phyloP scores from a whole-genome alignment of 1,140 invertebrate species.

The Pseudobourletiella spinata region DNA sequence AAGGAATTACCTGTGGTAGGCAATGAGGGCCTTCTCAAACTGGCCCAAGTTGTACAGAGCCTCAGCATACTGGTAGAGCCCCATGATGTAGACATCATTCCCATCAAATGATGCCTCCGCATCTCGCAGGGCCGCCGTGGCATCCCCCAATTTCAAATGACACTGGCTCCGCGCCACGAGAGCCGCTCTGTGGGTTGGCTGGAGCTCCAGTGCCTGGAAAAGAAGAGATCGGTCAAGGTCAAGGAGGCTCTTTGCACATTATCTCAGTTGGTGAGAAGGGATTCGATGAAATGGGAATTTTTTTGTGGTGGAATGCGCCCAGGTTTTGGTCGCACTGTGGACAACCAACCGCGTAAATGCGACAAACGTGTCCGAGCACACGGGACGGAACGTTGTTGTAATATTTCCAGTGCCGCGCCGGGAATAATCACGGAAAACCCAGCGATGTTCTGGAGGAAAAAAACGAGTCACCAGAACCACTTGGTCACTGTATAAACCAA shows the following conservation, averaged over 20 bases:
- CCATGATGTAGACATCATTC: conserved; percentile 44
- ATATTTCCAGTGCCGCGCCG: too few species aligned
- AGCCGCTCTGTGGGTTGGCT: conserved; percentile 71
- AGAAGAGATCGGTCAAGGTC: background rate
- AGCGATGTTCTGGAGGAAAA: too few species aligned
- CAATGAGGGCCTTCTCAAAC: conserved; percentile 86
- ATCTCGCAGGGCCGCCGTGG: conserved; percentile 69
- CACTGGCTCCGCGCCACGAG: conserved; percentile 82
- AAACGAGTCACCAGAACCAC: too few species aligned
- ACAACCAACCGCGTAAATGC: background rate
- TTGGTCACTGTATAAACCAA: too few species aligned
- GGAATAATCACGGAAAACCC: too few species aligned
- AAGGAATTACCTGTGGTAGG: conserved; percentile 64
- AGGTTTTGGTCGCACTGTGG: too few species aligned
- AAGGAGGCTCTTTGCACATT: background rate
- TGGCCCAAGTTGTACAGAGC: conserved; percentile 82
- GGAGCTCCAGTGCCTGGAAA: conserved; percentile 71
- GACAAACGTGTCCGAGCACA: background rate
- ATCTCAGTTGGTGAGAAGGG: too few species aligned
- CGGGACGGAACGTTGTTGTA: background rate
- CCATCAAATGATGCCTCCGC: conserved; percentile 42
- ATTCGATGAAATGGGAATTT: too few species aligned
- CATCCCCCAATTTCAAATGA: conserved; percentile 75
- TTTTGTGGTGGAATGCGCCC: too few species aligned
- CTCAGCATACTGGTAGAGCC: conserved; percentile 84